These are phyloP conservation scores for Dicycla oo DNA, from an alignment of 2,888 invertebrate species.

Conservation along the genomic window DNA sequence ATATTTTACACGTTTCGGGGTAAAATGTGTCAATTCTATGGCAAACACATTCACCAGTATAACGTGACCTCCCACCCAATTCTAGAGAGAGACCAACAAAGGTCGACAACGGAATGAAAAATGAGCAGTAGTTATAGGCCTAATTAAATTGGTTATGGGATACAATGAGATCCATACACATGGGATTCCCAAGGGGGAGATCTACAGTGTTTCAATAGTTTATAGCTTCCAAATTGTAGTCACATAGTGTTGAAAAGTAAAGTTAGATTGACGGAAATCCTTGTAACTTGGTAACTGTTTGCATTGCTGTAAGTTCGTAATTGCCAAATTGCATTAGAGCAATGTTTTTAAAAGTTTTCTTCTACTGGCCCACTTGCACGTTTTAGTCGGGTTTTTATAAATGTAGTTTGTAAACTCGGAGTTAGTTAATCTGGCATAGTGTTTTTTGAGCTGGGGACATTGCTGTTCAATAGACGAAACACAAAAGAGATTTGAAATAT, in stretches of 20 bases:
- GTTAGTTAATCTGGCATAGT: no score
- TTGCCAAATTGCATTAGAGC: neutral
- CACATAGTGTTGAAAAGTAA: slow-evolving; percentile 39
- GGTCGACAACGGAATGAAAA: neutral
- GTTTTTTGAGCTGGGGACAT: no score
- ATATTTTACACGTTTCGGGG: slow-evolving; percentile 77
- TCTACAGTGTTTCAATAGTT: slow-evolving; percentile 65
- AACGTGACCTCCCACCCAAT: slow-evolving; percentile 62
- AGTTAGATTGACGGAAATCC: slow-evolving; percentile 24
- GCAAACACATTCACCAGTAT: slow-evolving; percentile 68
- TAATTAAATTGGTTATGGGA: slow-evolving; percentile 64
- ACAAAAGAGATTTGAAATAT: no score
- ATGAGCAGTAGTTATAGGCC: slow-evolving; percentile 56
- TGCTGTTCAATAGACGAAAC: no score
- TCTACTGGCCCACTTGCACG: no score
- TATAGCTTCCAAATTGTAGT: slow-evolving; percentile 68
- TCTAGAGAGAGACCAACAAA: slow-evolving; percentile 8
- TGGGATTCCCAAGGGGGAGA: slow-evolving; percentile 75
- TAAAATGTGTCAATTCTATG: slow-evolving; percentile 76
- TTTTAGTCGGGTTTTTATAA: no score
- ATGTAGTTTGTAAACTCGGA: no score
- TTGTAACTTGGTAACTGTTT: neutral
- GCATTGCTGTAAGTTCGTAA: neutral
- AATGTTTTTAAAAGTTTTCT: neutral
- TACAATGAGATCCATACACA: slow-evolving; percentile 75